Conservation (phyloP, 1,140 invertebrate genomes). For the Platyscapa corneri region DNA sequence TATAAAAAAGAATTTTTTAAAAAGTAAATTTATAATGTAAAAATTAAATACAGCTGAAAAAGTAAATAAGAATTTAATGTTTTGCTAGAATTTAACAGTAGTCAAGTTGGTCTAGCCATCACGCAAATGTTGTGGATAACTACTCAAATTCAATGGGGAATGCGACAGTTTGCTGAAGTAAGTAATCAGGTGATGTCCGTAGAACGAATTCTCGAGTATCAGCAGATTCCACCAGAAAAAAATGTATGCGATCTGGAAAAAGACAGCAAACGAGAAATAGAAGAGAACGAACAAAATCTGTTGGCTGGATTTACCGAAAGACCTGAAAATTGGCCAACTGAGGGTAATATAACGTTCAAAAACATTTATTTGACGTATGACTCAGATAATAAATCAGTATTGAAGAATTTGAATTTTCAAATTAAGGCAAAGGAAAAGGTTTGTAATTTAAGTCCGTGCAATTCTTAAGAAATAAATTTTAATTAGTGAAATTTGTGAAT, state of each 20-base stretch:
- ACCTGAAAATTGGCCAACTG: conserved; percentile 81
- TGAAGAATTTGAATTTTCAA: conserved; percentile 77
- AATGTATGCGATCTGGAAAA: conserved; percentile 69
- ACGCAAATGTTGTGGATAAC: conserved; percentile 70
- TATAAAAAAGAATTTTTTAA: too few relatives aligned
- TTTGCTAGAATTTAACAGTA: conserved; percentile 29
- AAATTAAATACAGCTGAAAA: too few relatives aligned
- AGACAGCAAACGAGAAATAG: conserved; percentile 64
- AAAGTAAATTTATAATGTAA: too few relatives aligned
- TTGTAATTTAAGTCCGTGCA: background rate
- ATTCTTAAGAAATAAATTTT: too few relatives aligned
- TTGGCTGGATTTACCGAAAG: conserved; percentile 39
- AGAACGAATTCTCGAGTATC: conserved; percentile 86
- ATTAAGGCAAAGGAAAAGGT: conserved; percentile 73
- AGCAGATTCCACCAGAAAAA: conserved; percentile 77
- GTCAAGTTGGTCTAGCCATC: conserved; percentile 31
- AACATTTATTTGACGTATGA: conserved; percentile 76
- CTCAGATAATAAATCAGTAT: conserved; percentile 74
- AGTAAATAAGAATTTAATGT: background rate
- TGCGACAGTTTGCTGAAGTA: conserved; percentile 84
- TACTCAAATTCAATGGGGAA: conserved; percentile 83
- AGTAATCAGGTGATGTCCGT: conserved; percentile 87
- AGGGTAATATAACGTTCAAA: conserved; percentile 79
- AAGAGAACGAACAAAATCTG: conserved; percentile 42
- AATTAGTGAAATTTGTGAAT: too few relatives aligned